A percentile compares a stretch with the other conserved stretches of the same genome.
Evolutionary conservation across 1,140 invertebrate genomes (phyloP).

Genomic region (Caenorhabditis elegans): WBcel235 BX284604.4:11877001-11877500

Average conservation of each 20-base stretch:
- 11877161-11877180: constrained; percentile 14
- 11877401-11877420: background rate
- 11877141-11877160: constrained; percentile 6
- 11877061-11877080: no score
- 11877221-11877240: background rate
- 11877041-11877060: background rate
- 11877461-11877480: background rate
- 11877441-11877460: background rate
- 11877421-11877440: background rate
- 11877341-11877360: background rate
- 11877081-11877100: background rate
- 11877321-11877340: background rate
- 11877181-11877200: background rate
- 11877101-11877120: background rate
- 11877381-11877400: background rate
- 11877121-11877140: constrained; percentile 12
- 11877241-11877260: background rate
- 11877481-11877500: background rate
- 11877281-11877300: background rate
- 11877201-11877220: background rate
- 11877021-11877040: background rate
- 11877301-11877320: background rate
- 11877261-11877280: constrained; percentile 5
- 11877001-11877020: background rate
- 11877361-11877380: background rate